A percentile compares a stretch with the other conserved stretches of the same genome.
Evolutionary conservation across 1,140 invertebrate species (phyloP).

Genomic region (Papilio helenus): DNA sequence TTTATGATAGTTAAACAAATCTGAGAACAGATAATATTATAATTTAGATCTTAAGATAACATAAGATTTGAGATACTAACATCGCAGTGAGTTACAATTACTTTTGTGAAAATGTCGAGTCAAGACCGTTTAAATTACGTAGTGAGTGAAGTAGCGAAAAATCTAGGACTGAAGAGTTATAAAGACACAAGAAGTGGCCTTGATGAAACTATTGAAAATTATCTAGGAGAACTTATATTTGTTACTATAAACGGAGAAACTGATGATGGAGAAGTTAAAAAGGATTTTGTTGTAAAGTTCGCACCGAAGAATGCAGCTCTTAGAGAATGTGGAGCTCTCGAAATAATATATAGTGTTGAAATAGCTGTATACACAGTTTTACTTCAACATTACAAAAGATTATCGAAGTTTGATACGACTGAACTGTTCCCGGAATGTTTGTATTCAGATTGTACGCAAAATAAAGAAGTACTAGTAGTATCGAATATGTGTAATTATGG

Average conservation of each 20-base stretch:
- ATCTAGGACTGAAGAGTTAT: conserved; percentile 31
- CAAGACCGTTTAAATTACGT: conserved; percentile 16
- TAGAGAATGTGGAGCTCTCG: conserved; percentile 30
- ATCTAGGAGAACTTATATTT: conserved; percentile 45
- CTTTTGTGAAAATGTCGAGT: conserved; percentile 19
- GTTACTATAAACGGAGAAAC: conserved; percentile 38
- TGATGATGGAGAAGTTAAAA: conserved; percentile 29
- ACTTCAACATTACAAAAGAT: conserved; percentile 39
- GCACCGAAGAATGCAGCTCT: conserved; percentile 32
- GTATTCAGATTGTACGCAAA: conserved; percentile 38
- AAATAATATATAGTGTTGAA: conserved; percentile 45
- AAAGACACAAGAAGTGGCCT: conserved; percentile 26
- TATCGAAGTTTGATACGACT: conserved; percentile 40
- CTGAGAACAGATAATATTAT: background rate
- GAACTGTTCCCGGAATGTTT: conserved; percentile 46
- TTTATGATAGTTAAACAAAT: background rate
- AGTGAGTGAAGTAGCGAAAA: conserved; percentile 32
- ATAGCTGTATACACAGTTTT: conserved; percentile 42
- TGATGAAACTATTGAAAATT: conserved; percentile 46
- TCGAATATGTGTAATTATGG: conserved; percentile 46
- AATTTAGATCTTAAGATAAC: conserved; percentile 1
- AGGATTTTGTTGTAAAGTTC: conserved; percentile 46
- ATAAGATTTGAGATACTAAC: background rate
- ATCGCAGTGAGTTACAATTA: background rate
- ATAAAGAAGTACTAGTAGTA: conserved; percentile 44